Conservation (phyloP, 64 coral and sea anemone genomes). For the Pachyseris speciosa region DNA sequence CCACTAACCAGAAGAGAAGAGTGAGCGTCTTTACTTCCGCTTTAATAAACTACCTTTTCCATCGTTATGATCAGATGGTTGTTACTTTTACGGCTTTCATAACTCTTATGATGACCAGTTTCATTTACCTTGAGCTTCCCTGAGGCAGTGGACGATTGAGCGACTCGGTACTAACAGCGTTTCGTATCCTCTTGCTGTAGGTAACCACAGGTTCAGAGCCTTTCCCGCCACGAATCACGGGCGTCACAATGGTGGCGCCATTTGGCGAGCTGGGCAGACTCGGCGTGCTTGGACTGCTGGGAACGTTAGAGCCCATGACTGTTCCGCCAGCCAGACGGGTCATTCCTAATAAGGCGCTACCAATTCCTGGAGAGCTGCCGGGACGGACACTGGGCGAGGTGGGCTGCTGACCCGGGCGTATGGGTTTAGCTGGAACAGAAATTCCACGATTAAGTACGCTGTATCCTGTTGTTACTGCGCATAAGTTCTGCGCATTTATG, state of each 20-base stretch:
- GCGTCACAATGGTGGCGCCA: slow-evolving; percentile 85
- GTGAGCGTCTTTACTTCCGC: no score
- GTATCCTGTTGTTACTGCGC: no score
- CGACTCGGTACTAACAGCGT: slow-evolving; percentile 94
- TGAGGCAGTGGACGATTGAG: slow-evolving; percentile 79
- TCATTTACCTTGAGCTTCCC: slow-evolving; percentile 62
- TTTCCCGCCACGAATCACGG: slow-evolving; percentile 92
- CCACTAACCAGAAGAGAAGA: no score
- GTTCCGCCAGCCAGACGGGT: slow-evolving; percentile 80
- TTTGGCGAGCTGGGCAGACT: slow-evolving; percentile 82
- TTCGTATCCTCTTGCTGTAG: slow-evolving; percentile 99
- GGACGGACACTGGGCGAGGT: slow-evolving; percentile 67
- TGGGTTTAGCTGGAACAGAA: slow-evolving; percentile 86
- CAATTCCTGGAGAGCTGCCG: slow-evolving; percentile 62
- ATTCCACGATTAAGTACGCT: not conserved
- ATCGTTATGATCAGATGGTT: no score
- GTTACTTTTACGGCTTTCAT: not conserved
- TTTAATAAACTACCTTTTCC: no score
- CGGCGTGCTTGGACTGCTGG: slow-evolving; percentile 82
- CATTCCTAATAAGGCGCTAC: slow-evolving; percentile 83
- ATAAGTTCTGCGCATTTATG: no score
- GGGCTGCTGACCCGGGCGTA: slow-evolving; percentile 97
- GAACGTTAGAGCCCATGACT: slow-evolving; percentile 83
- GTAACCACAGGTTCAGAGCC: slow-evolving; percentile 81
- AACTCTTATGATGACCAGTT: not conserved